phyloP scores from a whole-genome alignment of 1,140 invertebrate genomes.

The Drosophila trapezifrons region DNA sequence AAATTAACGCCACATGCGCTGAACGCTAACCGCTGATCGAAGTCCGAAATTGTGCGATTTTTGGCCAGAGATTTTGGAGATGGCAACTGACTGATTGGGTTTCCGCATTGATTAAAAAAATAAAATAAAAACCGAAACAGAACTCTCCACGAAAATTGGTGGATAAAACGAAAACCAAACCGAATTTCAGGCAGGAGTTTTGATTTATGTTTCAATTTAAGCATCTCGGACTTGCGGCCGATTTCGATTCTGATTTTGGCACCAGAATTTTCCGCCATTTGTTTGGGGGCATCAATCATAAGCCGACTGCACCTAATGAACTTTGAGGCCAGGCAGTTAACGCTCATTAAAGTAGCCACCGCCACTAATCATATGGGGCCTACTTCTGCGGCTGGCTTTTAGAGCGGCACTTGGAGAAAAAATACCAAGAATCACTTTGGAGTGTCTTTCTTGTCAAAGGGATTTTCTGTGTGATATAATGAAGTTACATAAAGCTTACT shows the following conservation, averaged over 20 bases:
- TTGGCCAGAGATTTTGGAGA: conserved; percentile 41
- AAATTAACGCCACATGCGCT: conserved; percentile 81
- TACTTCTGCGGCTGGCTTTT: conserved; percentile 20
- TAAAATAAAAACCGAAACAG: conserved; percentile 24
- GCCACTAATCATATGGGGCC: conserved; percentile 72
- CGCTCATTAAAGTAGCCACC: conserved; percentile 80
- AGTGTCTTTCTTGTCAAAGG: neutral
- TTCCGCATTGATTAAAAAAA: conserved; percentile 70
- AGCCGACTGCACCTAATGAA: conserved; percentile 75
- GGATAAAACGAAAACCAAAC: conserved; percentile 20
- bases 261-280: conserved; percentile 67
- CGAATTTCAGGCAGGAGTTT: conserved; percentile 40
- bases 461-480: too few relatives aligned
- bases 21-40: conserved; percentile 47
- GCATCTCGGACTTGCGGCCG: conserved; percentile 30
- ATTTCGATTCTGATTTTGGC: conserved; percentile 62
- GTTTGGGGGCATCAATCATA: conserved; percentile 67
- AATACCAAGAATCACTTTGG: neutral
- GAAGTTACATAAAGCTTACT: too few relatives aligned
- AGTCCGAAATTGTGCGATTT: conserved; percentile 43
- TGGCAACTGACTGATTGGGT: conserved; percentile 58
- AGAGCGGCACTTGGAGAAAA: conserved; percentile 9
- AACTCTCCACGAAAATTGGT: conserved; percentile 50
- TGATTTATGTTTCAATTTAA: conserved; percentile 65
- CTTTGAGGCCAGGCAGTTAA: conserved; percentile 77